phyloP scores from a whole-genome alignment of 2,888 invertebrate genomes.

The Shargacucullia verbasci region DNA sequence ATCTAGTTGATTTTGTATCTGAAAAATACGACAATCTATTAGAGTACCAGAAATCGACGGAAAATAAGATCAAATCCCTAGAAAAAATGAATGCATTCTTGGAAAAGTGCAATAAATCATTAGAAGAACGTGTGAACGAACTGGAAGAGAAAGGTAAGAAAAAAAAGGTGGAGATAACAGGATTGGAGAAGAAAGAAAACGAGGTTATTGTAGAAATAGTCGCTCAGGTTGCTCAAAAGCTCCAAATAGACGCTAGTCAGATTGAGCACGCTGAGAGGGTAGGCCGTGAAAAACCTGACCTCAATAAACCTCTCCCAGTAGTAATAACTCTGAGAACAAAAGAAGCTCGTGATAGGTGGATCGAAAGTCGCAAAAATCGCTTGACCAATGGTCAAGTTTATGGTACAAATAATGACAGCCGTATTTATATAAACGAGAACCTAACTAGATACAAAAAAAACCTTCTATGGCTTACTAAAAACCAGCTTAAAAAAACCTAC shows the following conservation, averaged over 20 bases:
- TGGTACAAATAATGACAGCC: not conserved
- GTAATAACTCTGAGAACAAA: conserved; percentile 9
- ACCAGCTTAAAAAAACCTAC: conserved; percentile 7
- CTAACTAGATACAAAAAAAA: conserved; percentile 14
- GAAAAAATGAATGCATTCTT: conserved; percentile 15
- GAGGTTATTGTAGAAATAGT: not conserved
- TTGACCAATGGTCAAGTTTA: conserved; percentile 13
- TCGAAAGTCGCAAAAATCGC: conserved; percentile 1
- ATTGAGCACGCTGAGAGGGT: conserved; percentile 14
- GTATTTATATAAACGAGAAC: conserved; percentile 18
- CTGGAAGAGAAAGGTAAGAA: conserved; percentile 10
- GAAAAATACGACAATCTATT: conserved; percentile 19
- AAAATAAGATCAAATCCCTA: conserved; percentile 9
- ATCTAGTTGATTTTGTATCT: conserved; percentile 20
- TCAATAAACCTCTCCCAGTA: conserved; percentile 1
- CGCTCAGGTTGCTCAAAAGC: not conserved
- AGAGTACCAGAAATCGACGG: conserved; percentile 1
- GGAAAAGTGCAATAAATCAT: conserved; percentile 12
- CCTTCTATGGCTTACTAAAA: conserved; percentile 9
- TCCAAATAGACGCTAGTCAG: conserved; percentile 5
- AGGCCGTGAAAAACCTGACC: conserved; percentile 14
- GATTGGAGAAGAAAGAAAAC: conserved; percentile 9
- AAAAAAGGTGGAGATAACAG: conserved; percentile 7
- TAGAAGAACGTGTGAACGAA: conserved; percentile 21
- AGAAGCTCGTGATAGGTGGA: conserved; percentile 11